Conservation (phyloP, 92 coral and sea anemone genomes). For the Bergia puertoricense region DNA sequence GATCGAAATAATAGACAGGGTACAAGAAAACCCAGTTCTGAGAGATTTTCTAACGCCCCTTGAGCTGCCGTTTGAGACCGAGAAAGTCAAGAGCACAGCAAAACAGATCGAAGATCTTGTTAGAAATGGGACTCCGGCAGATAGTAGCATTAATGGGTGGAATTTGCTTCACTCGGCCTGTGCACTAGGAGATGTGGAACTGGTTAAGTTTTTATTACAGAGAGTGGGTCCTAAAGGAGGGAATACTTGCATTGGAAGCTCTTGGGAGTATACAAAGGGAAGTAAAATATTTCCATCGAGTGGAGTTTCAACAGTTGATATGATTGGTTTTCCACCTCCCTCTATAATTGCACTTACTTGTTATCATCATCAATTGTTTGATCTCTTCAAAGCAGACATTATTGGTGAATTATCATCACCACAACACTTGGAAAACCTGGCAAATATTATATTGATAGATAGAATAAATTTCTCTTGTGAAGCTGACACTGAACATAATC, state of each 20-base stretch:
- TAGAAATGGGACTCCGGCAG: conserved; percentile 4
- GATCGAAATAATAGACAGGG: neutral
- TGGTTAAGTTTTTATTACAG: conserved; percentile 9
- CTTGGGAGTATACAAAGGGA: neutral
- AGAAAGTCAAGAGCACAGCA: neutral
- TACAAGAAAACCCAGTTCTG: neutral
- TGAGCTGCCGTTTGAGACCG: neutral
- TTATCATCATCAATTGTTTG: neutral
- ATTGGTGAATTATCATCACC: neutral
- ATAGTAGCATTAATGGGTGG: neutral
- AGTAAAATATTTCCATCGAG: neutral
- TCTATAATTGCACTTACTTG: neutral
- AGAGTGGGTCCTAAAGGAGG: neutral
- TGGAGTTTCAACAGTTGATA: neutral
- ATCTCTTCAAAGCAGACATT: conserved; percentile 14
- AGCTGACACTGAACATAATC: neutral
- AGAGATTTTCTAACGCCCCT: neutral
- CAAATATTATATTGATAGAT: neutral
- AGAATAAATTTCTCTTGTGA: neutral
- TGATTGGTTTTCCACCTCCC: neutral
- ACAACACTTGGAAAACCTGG: neutral
- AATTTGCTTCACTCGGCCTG: conserved; percentile 4
- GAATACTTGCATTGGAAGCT: neutral
- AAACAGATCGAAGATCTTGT: neutral
- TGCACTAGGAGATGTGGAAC: conserved; percentile 3